Evolutionary conservation across 2,113 vertebrate species (phyloP), one percentile per base, ranked within the genome.

Genomic region (Brachyhypopomus gauderio): DNA sequence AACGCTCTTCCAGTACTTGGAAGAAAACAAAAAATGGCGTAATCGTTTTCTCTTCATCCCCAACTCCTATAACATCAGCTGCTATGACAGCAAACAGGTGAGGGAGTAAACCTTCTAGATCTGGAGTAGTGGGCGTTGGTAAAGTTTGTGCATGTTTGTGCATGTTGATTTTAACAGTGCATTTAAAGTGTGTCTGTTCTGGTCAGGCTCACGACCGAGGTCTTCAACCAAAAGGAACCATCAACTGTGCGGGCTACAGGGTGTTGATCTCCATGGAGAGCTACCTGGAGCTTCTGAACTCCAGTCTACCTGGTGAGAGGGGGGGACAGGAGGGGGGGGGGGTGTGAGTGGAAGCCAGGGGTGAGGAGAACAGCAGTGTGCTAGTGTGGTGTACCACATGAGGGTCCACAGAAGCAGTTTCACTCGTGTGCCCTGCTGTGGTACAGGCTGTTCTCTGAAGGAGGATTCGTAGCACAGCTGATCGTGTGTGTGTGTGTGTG

Each of bases 11-110:
- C 97, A 98, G 90, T 97, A 95, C 88, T 87, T 96, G 0, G 97
- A 98, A 84, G 96, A 98, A 83, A 98, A 90, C 88, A 97, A 95
- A 92, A 99, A 97, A 79, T 99, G 97, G 96, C 91, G 95, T 84
- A 98, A 94, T 89, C 96, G 95, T 36, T 97, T 95, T 88, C 90
- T 97, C 1, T 92, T 96, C 0, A 91, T 99, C 72, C 96, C 96
- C 0, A 95, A 97, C 90, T 95, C 96, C 83, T 97, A 99, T 0
- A 94, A 92, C 79, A 89, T 98, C 88, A 91, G 91, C 25, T 95
- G 90, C 7, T 97, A 96, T 0, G 96, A 97, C 77, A 97, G 92
- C 92, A 96, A 96, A 88, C 88, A 93, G 89, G 97, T 99, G 87
- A 94, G 93, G 30, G 0, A 56, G 58, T 8, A 38, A 66, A 66